Percentiles rank a stretch among this genome's conserved stretches.
These are phyloP conservation scores for Formica aserva DNA, from an alignment of 2,888 invertebrate species.

Conservation along the genomic window DNA sequence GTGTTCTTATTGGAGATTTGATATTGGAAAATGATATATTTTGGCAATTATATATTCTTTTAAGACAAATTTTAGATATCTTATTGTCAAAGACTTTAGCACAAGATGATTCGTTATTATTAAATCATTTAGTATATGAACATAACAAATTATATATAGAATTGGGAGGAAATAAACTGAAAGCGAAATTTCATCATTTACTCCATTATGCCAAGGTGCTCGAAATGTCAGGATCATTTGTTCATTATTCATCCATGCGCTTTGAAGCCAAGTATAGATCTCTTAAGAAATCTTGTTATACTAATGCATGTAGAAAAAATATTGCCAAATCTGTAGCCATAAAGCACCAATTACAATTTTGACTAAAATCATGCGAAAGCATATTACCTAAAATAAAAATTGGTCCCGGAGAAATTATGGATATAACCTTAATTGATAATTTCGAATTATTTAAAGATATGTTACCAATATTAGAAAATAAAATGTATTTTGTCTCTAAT, in stretches of 20 bases:
- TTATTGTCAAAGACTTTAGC: neutral
- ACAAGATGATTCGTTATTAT: neutral
- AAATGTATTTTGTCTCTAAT: neutral
- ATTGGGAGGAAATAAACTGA: neutral
- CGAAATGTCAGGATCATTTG: neutral
- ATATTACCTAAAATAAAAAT: neutral
- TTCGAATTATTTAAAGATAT: neutral
- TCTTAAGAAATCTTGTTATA: neutral
- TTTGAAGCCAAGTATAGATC: slow-evolving; percentile 14
- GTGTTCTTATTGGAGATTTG: neutral
- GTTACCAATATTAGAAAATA: neutral
- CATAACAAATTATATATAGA: slow-evolving; percentile 7
- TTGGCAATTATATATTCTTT: neutral
- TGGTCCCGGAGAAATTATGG: neutral
- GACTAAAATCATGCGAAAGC: neutral
- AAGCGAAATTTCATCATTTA: neutral
- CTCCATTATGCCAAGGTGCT: neutral
- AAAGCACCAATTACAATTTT: neutral
- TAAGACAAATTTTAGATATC: neutral
- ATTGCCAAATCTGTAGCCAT: neutral
- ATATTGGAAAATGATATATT: neutral
- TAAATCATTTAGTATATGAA: neutral
- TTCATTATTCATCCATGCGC: neutral
- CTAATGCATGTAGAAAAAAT: neutral
- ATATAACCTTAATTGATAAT: neutral